Conservation (phyloP, 2,888 invertebrate genomes). For the Chrysolina americana region DNA sequence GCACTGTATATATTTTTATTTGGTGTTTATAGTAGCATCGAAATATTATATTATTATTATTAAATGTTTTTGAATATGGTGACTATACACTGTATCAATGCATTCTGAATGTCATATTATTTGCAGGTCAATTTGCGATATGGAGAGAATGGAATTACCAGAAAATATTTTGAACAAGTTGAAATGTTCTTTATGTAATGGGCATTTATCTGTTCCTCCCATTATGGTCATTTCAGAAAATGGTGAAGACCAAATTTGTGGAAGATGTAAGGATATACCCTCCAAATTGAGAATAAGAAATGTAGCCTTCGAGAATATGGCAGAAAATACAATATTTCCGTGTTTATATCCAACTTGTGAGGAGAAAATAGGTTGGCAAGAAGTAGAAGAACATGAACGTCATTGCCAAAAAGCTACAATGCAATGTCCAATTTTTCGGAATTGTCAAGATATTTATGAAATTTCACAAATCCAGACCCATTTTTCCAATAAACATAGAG, state of each 20-base stretch:
- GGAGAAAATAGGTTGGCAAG: constrained; percentile 36
- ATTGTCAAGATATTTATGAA: constrained; percentile 32
- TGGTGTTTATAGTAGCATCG: no score
- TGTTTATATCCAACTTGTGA: constrained; percentile 41
- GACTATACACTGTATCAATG: no score
- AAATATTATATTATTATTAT: no score
- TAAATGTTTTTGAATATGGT: no score
- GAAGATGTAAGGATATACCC: constrained; percentile 35
- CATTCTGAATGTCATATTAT: no score
- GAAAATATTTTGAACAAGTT: constrained; percentile 26
- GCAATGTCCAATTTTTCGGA: constrained; percentile 37
- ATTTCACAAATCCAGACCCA: constrained; percentile 33
- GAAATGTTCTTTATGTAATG: constrained; percentile 42
- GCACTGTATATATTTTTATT: no score
- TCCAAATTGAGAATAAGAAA: constrained; percentile 31
- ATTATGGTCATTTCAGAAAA: constrained; percentile 31
- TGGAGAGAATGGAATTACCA: not conserved
- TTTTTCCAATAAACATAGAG: constrained; percentile 39
- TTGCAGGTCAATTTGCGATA: not conserved
- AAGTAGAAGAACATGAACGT: constrained; percentile 40
- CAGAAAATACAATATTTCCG: constrained; percentile 41
- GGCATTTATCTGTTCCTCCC: constrained; percentile 45
- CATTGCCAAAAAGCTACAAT: constrained; percentile 37
- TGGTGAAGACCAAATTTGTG: constrained; percentile 39
- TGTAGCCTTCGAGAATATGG: constrained; percentile 41